Evolutionary conservation across 1,140 invertebrate species (phyloP).

Genomic region (Aleiodes sp.): DNA sequence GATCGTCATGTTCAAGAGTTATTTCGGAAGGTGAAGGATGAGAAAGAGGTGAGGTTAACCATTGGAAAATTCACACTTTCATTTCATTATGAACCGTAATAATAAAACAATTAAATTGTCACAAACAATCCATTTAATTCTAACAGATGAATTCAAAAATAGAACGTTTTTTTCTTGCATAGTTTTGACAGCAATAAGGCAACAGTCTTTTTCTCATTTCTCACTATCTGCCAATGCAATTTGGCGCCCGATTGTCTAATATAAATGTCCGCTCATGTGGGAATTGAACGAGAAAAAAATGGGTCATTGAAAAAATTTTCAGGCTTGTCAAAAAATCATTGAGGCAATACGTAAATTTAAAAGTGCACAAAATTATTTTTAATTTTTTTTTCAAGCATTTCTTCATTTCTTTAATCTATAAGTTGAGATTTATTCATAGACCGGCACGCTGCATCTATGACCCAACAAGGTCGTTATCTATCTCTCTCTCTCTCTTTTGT

Average conservation of each 20-base stretch:
- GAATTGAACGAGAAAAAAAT: background rate
- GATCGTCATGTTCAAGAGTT: slow-evolving; percentile 75
- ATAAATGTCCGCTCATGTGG: slow-evolving; percentile 1
- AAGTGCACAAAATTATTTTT: too few species aligned
- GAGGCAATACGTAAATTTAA: too few species aligned
- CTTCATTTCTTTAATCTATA: too few species aligned
- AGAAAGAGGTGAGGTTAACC: slow-evolving; percentile 72
- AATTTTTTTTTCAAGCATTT: too few species aligned
- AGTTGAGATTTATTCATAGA: too few species aligned
- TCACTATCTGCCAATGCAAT: background rate
- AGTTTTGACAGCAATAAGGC: too few species aligned
- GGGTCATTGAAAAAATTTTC: background rate
- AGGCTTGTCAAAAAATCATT: too few species aligned
- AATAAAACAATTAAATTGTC: too few species aligned
- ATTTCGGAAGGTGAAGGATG: slow-evolving; percentile 71
- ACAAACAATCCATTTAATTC: background rate
- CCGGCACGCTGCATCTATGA: background rate
- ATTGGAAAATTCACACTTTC: background rate
- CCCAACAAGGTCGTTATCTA: background rate
- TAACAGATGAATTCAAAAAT: too few species aligned
- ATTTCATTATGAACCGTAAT: background rate
- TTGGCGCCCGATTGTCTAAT: background rate
- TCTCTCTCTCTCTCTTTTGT: background rate
- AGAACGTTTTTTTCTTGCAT: too few species aligned
- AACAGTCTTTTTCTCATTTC: background rate